phyloP scores from a whole-genome alignment of 2,797 vertebrate species.

The Gymnopithys bicolor region DNA sequence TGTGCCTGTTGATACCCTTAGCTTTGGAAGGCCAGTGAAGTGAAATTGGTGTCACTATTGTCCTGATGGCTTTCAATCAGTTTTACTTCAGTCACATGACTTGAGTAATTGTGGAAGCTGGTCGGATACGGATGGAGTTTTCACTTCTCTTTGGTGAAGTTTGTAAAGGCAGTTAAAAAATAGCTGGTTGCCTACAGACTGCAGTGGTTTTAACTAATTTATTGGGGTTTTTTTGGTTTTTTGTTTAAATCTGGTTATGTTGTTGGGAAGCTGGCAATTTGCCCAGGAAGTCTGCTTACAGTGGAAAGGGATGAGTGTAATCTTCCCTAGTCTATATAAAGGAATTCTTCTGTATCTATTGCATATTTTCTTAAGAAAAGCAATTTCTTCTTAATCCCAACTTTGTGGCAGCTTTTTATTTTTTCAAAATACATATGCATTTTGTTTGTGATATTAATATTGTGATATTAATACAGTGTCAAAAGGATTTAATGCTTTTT shows the following conservation, averaged over 20 bases:
- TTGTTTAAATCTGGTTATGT: neutral
- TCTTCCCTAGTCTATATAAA: neutral
- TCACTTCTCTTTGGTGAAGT: neutral
- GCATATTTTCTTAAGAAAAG: neutral
- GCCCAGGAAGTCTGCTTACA: neutral
- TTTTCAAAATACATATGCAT: accelerated
- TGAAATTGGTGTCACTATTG: neutral
- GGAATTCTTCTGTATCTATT: neutral
- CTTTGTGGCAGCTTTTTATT: accelerated
- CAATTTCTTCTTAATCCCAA: neutral
- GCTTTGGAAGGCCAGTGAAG: neutral
- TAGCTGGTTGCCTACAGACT: neutral
- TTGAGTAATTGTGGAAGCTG: neutral
- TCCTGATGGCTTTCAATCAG: neutral
- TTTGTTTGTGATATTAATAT: neutral
- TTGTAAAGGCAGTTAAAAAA: neutral
- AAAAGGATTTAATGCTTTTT: neutral
- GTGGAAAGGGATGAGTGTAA: neutral
- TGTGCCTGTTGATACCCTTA: neutral
- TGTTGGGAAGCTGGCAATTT: neutral
- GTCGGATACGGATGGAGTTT: neutral
- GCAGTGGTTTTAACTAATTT: neutral
- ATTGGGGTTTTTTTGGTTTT: neutral
- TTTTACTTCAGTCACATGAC: neutral
- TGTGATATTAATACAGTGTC: neutral